Base-by-base conservation (phyloP, 2,888 invertebrate genomes). In the Amphipyra tragopoginis region DNA sequence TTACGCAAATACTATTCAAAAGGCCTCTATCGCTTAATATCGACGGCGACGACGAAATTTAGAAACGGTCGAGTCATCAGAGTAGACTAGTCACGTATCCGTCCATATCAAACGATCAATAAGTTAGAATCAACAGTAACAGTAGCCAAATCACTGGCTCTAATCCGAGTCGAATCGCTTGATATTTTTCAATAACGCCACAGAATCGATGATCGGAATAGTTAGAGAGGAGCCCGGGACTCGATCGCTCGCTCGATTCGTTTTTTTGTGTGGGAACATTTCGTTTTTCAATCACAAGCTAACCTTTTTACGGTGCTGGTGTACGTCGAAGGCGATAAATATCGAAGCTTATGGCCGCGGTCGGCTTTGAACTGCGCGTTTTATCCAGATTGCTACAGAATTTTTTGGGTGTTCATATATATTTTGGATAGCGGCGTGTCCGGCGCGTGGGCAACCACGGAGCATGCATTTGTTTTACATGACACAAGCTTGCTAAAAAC, bases 131-230 rank as follows among this genome's bases (percentile, higher is more conserved):
- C 88, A 90, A 89, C 89, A 83, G 79, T 80, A 86, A 83, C 91
- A 88, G 93, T 93, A 93, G 93, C 93, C 87, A 86, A 90, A 88
- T 86, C 87, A 84, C 88, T 86, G 82, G 80, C 76, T 81, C 83
- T 93, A 93, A 93, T 92, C 93, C 93, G 90, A 88, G 82, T 90
- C 93, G 85, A 93, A 93, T 93, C 90, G 88, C 78, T 84, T 80
- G 86, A 87, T 84, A 86, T 84, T 87, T 91, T 93, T 93, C 93
- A 93, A 93, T 93, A 91, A 93, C 86, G 84, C 83, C 59, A 72
- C 65, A 67, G 75, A 75, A 71, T 75, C 76, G 81, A 76, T 78
- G 72, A 67, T 76, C 76, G 78, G 65, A 72, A 75, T 80, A 81
- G 75, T 76, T 71, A 59, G 70, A 58, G 75, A 73, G 57, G 56